These are phyloP conservation scores for Apamea crenata DNA, from an alignment of 2,888 invertebrate species.

Conservation along the genomic window DNA sequence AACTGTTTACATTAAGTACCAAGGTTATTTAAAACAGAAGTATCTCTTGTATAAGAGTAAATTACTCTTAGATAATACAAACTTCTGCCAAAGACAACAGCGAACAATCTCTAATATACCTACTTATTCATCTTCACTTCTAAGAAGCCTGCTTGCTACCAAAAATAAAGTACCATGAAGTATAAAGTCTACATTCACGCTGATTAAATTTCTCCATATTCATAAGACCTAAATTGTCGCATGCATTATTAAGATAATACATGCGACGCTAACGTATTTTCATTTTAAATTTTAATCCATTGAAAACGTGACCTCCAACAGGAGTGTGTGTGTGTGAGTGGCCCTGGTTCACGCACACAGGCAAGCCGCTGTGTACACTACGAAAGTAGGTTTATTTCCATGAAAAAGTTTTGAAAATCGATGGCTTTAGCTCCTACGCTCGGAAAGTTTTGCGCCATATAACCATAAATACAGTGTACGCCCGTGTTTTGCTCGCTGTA, in stretches of 20 bases:
- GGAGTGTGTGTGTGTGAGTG: constrained; percentile 75
- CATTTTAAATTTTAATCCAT: constrained; percentile 68
- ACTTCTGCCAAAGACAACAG: not conserved
- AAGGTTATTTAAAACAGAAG: not conserved
- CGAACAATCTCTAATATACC: not conserved
- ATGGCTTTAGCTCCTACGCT: constrained; percentile 90
- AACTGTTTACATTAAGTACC: not conserved
- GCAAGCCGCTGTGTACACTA: constrained; percentile 80
- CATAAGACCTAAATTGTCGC: constrained; percentile 26
- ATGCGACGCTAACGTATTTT: constrained; percentile 46
- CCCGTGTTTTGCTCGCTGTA: constrained; percentile 86
- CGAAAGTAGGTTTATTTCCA: constrained; percentile 91
- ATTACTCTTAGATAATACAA: not conserved
- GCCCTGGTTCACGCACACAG: constrained; percentile 78
- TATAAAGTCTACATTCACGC: constrained; percentile 14
- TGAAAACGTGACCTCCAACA: constrained; percentile 83
- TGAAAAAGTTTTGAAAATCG: constrained; percentile 91
- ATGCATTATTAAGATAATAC: constrained; percentile 44
- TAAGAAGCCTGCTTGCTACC: not conserved
- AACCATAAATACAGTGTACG: constrained; percentile 87
- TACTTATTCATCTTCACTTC: not conserved
- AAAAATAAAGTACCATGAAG: not conserved
- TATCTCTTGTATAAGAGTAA: not conserved
- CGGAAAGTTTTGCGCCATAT: constrained; percentile 89
- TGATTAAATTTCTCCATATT: constrained; percentile 21